Evolutionary conservation across 2,888 invertebrate genomes (phyloP), one percentile per base, ranked within the genome.

Genomic region (Girardia tigrina): DNA sequence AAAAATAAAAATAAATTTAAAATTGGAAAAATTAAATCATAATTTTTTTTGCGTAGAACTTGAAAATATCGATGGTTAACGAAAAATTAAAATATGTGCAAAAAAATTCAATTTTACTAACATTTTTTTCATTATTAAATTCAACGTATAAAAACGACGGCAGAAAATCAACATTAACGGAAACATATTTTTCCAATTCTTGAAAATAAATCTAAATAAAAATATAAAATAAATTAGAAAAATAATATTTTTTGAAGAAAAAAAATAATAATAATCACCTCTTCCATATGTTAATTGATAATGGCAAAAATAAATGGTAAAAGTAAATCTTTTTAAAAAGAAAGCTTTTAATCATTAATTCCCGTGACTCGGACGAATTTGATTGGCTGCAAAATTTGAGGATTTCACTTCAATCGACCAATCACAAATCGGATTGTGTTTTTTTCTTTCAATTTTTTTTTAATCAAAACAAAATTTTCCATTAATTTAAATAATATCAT

Each of bases 101-200:
- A 12, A 36, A 36, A 12, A 36, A 36, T 36, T 12, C 16, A 12
- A 36, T 36, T 36, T 12, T 20, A 56, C 56, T 16, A 8, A 56
- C 56, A n/a, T 56, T 56, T 56, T 56, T 23, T 56, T 56, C 56
- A 20, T 56, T 56, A 56, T 56, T 56, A n/a, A 56, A 56, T 12
- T 4, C 56, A 4, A 56, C 56, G n/a, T 56, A 56, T 56, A 56
- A 56, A 56, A 56, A 56, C 4, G 4, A 23, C 23, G 56, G 56
- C 23, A 56, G n/a, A 4, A 56, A 4, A 23, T 56, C 56, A 56
- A 56, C 56, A 56, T 56, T n/a, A 4, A 56, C n/a, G 4, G 56
- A 56, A 56, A 56, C 23, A 56, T 56, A 56, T 56, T 16, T 56
- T 56, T 56, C 56, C 23, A 23, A 20, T 56, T 4, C 4, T 8